phyloP scores from a whole-genome alignment of 2,113 vertebrate genomes.

The Pitta sordida region DNA sequence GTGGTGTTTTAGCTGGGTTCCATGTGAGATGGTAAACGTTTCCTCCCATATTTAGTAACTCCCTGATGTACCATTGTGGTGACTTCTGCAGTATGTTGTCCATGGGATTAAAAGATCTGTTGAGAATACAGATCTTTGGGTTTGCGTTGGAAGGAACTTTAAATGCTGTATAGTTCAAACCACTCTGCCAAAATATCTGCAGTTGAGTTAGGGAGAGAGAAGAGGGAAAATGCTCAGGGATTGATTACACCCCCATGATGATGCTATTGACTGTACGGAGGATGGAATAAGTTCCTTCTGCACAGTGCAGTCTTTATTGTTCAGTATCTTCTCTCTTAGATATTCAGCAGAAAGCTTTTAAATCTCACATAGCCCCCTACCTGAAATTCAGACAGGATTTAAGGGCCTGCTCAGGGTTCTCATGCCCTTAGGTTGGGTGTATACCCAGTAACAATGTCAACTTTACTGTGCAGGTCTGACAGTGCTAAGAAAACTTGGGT shows the following conservation, averaged over 20 bases:
- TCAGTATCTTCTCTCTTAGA: neutral
- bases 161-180: neutral
- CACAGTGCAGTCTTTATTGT: neutral
- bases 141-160: neutral
- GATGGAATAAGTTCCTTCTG: neutral
- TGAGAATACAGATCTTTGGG: neutral
- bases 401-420: neutral
- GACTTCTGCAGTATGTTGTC: neutral
- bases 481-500: neutral
- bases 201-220: neutral
- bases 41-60: neutral
- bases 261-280: neutral
- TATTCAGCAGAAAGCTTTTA: neutral
- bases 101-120: neutral
- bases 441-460: neutral
- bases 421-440: neutral
- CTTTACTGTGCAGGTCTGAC: neutral
- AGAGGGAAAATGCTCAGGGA: neutral
- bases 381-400: neutral
- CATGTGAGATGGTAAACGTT: neutral
- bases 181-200: neutral
- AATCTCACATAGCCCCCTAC: neutral
- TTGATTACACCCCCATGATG: neutral
- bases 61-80: neutral
- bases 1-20: neutral